Evolutionary conservation across 2,888 invertebrate species (phyloP).

Genomic region (Pardosa pseudoannulata): DNA sequence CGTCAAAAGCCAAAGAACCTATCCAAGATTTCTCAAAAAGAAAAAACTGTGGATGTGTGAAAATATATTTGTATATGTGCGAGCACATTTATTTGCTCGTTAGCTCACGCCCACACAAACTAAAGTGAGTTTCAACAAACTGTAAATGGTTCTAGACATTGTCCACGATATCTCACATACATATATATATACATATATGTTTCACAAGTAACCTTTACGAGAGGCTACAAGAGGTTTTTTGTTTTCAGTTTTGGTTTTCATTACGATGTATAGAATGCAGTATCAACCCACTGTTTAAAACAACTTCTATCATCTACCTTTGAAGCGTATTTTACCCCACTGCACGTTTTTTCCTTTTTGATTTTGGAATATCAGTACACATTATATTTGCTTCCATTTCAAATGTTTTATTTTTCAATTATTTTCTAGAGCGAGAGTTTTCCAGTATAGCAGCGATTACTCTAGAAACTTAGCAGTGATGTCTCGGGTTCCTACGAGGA

Average conservation of each 20-base stretch:
- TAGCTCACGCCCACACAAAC: constrained; percentile 35
- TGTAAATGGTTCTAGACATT: constrained; percentile 60
- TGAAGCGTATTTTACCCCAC: constrained; percentile 69
- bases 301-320: constrained; percentile 65
- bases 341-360: constrained; percentile 53
- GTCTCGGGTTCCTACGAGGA: background rate
- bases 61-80: constrained; percentile 65
- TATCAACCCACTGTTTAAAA: constrained; percentile 61
- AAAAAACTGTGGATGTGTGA: constrained; percentile 30
- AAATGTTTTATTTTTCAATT: background rate
- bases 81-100: constrained; percentile 32
- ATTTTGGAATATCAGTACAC: constrained; percentile 44
- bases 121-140: constrained; percentile 43
- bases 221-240: constrained; percentile 36
- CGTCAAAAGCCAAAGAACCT: constrained; percentile 80
- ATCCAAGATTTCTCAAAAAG: constrained; percentile 50
- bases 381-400: constrained; percentile 17
- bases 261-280: constrained; percentile 62
- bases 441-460: constrained; percentile 7
- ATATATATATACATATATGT: constrained; percentile 61
- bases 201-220: constrained; percentile 55
- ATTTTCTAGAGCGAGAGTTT: constrained; percentile 31
- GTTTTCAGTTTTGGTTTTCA: constrained; percentile 44
- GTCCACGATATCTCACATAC: constrained; percentile 64
- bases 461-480: background rate